Evolutionary conservation across 2,888 invertebrate species (phyloP).

Genomic region (Thymelicus lineola): DNA sequence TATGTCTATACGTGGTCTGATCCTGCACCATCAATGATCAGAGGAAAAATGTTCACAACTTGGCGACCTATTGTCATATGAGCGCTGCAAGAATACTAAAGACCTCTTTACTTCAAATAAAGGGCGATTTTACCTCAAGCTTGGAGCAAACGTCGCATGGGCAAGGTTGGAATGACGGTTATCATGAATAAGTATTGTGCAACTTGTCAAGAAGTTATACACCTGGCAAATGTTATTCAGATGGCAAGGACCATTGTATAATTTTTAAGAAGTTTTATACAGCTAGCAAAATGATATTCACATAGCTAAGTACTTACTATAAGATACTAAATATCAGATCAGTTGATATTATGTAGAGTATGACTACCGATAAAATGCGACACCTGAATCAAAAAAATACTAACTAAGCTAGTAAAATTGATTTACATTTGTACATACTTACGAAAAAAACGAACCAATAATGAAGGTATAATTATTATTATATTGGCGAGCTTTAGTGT

Average conservation of each 20-base stretch:
- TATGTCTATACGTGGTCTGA: conserved; percentile 7
- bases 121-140: conserved; percentile 19
- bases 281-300: background rate
- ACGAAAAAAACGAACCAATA: too few relatives aligned
- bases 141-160: conserved; percentile 9
- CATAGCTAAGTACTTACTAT: too few relatives aligned
- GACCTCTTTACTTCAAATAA: conserved; percentile 26
- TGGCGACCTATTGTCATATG: conserved; percentile 22
- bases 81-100: conserved; percentile 26
- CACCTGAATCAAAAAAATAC: too few relatives aligned
- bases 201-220: conserved; percentile 1
- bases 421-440: too few relatives aligned
- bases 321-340: background rate
- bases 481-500: too few relatives aligned
- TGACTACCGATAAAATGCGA: too few relatives aligned
- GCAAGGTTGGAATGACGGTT: conserved; percentile 15
- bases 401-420: too few relatives aligned
- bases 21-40: conserved; percentile 7
- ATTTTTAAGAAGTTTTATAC: background rate
- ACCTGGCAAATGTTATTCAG: conserved; percentile 1
- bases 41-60: conserved; percentile 26
- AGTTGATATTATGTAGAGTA: too few relatives aligned
- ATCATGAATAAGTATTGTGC: conserved; percentile 5
- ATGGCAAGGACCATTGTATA: background rate
- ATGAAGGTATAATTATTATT: too few relatives aligned